Percentiles rank a stretch among this genome's conserved stretches.
phyloP scores from a whole-genome alignment of 2,797 vertebrate genomes.

The Arnoldichthys spilopterus region DNA sequence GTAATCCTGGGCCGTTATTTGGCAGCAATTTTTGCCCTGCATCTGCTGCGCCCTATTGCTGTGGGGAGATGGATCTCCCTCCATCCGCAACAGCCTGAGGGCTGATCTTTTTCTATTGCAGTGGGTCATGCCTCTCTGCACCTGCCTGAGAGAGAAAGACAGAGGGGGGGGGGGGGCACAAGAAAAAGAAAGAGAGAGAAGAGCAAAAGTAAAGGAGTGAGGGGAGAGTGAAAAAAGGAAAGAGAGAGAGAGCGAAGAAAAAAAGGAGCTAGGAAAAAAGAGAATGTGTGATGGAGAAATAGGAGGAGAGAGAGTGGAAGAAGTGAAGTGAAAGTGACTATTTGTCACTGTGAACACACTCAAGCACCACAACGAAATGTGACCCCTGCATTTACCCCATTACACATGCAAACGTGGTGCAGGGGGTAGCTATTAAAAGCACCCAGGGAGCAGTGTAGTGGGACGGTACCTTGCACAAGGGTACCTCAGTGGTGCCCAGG shows the following conservation, averaged over 20 bases:
- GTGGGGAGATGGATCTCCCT: conserved; percentile 37
- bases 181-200: neutral
- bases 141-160: neutral
- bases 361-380: too few relatives aligned
- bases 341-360: too few relatives aligned
- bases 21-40: conserved; percentile 44
- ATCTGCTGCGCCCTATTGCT: conserved; percentile 29
- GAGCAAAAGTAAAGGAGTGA: neutral
- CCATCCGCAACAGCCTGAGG: conserved; percentile 45
- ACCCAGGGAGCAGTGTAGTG: too few relatives aligned
- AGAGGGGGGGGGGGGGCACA: neutral
- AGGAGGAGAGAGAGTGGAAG: neutral
- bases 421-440: too few relatives aligned
- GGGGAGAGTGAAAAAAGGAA: neutral
- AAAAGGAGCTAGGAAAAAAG: too few relatives aligned
- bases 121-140: conserved; percentile 35
- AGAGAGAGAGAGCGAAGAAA: neutral
- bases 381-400: too few relatives aligned
- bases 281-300: neutral
- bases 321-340: too few relatives aligned
- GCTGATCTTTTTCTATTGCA: conserved; percentile 39
- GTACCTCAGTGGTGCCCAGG: too few relatives aligned
- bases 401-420: too few relatives aligned
- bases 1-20: conserved; percentile 55
- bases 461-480: too few relatives aligned